A percentile compares a stretch with the other conserved stretches of the same genome.
These are phyloP conservation scores for Quadriops clusia DNA, from an alignment of 2,888 invertebrate genomes.

Conservation along the genomic window DNA sequence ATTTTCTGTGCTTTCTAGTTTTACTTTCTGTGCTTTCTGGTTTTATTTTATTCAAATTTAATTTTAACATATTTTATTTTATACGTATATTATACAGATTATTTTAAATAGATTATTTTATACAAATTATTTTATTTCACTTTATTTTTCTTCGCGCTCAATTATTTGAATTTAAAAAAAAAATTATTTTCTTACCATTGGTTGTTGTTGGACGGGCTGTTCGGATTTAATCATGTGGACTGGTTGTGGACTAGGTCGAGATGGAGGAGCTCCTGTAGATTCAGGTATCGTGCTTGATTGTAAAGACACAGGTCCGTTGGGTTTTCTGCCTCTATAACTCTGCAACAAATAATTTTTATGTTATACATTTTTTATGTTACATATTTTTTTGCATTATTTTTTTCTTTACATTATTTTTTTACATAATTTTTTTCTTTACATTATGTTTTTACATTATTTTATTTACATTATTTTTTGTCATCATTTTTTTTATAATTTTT, in stretches of 20 bases:
- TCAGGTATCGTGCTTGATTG: constrained; percentile 23
- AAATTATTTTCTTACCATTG: constrained; percentile 30
- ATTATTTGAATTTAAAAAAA: not conserved
- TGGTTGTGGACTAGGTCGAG: constrained; percentile 33
- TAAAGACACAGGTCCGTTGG: constrained; percentile 29
- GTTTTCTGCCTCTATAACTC: constrained; percentile 37
- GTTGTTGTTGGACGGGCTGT: constrained; percentile 35
- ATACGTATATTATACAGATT: no score
- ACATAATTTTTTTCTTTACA: no score
- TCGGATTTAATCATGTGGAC: constrained; percentile 25
- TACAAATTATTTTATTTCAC: no score
- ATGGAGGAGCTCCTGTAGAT: constrained; percentile 25
- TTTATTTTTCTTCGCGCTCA: not conserved
- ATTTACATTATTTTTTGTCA: no score
- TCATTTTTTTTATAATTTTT: no score
- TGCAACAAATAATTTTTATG: constrained; percentile 18
- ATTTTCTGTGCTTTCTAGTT: not conserved
- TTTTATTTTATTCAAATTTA: no score
- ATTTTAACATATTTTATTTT: no score
- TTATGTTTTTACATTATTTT: not conserved
- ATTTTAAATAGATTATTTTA: no score
- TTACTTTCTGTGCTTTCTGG: not conserved
- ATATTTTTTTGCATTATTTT: no score
- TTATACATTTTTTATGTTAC: no score
- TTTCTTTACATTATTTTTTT: no score